These are phyloP conservation scores for Nannobrachium achirus DNA, from an alignment of 2,113 vertebrate genomes.

Conservation along the genomic window DNA sequence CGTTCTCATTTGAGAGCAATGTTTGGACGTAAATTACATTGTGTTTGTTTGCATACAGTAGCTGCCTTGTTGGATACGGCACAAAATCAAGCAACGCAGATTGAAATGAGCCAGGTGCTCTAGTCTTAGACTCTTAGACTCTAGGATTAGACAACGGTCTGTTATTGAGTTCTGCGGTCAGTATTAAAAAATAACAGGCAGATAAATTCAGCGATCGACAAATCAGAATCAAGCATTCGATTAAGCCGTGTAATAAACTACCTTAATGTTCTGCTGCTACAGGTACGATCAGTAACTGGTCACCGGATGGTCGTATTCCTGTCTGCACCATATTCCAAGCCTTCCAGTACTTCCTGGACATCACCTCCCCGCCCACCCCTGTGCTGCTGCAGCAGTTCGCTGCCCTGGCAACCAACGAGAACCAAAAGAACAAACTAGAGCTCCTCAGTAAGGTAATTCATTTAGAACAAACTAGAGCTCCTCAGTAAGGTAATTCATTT, in stretches of 20 bases:
- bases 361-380: slow-evolving; percentile 93
- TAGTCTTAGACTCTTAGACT: too few species aligned
- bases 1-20: too few species aligned
- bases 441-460: slow-evolving; percentile 91
- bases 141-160: too few species aligned
- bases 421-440: slow-evolving; percentile 90
- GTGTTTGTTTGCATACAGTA: too few species aligned
- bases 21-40: too few species aligned
- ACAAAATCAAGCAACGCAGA: too few species aligned
- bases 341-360: slow-evolving; percentile 96
- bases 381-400: slow-evolving; percentile 95
- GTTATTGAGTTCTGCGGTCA: too few species aligned
- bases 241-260: too few species aligned
- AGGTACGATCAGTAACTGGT: slow-evolving; percentile 99
- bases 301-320: slow-evolving; percentile 88
- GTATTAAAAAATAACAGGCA: too few species aligned
- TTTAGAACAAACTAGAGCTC: slow-evolving; percentile 86
- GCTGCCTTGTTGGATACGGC: too few species aligned
- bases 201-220: neutral
- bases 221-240: neutral
- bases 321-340: slow-evolving; percentile 96
- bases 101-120: too few species aligned
- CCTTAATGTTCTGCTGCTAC: slow-evolving; percentile 15
- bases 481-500: slow-evolving; percentile 90
- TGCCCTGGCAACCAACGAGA: slow-evolving; percentile 89